A percentile compares a stretch with the other conserved stretches of the same genome.
phyloP scores from a whole-genome alignment of 2,888 invertebrate genomes.

The Volucella inflata region DNA sequence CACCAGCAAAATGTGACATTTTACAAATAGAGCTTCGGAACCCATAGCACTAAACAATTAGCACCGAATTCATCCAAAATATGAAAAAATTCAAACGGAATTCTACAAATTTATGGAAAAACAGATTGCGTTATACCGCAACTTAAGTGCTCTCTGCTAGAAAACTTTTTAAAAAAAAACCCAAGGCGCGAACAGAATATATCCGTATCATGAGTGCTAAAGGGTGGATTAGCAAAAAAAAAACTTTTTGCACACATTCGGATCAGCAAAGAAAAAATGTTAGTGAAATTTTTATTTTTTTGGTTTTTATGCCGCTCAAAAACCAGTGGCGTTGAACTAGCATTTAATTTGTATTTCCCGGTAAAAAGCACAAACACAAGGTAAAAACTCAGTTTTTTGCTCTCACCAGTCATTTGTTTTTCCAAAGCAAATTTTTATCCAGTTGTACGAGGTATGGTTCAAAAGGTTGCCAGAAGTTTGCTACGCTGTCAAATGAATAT shows the following conservation, averaged over 20 bases:
- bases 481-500: no score
- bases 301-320: conserved; percentile 29
- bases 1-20: no score
- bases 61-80: no score
- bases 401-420: not conserved
- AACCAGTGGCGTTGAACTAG: conserved; percentile 48
- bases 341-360: conserved; percentile 69
- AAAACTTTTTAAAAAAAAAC: not conserved
- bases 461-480: no score
- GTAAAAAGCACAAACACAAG: conserved; percentile 49
- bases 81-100: no score
- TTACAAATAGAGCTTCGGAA: no score
- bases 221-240: conserved; percentile 20
- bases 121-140: no score
- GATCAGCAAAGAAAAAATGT: conserved; percentile 18
- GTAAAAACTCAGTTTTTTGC: conserved; percentile 45
- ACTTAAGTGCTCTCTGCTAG: no score
- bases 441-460: conserved; percentile 3
- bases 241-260: conserved; percentile 27
- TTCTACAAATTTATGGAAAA: no score
- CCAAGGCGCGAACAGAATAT: conserved; percentile 2
- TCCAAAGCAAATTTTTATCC: no score
- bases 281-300: not conserved
- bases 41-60: no score
- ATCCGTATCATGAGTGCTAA: conserved; percentile 35